These are phyloP conservation scores for Trachymyrmex cornetzi DNA, from an alignment of 1,140 invertebrate species.

Conservation along the genomic window DNA sequence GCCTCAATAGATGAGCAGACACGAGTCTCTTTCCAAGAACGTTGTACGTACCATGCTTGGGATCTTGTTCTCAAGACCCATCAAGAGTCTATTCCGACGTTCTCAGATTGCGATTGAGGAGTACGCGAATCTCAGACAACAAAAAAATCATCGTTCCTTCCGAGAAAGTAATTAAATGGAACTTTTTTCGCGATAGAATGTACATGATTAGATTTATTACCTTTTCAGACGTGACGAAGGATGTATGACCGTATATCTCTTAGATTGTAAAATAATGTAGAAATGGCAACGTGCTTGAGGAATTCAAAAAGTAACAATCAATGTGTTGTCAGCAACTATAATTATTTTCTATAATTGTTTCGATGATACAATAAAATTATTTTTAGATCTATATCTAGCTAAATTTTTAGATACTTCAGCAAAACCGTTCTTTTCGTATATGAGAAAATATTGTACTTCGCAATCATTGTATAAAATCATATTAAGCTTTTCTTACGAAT, in stretches of 20 bases:
- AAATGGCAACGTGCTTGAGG: too few relatives aligned
- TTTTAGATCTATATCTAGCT: too few relatives aligned
- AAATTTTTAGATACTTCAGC: too few relatives aligned
- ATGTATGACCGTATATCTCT: too few relatives aligned
- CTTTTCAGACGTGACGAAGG: not conserved
- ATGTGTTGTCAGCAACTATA: too few relatives aligned
- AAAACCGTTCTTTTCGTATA: too few relatives aligned
- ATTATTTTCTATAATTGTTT: too few relatives aligned
- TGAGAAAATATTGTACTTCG: not conserved
- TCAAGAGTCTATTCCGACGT: slow-evolving; percentile 52
- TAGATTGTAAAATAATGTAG: too few relatives aligned
- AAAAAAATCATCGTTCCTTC: not conserved
- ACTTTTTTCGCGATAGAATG: not conserved
- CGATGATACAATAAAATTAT: too few relatives aligned
- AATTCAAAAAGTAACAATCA: too few relatives aligned
- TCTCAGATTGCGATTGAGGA: slow-evolving; percentile 52
- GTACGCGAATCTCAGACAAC: slow-evolving; percentile 28
- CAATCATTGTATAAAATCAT: slow-evolving; percentile 2
- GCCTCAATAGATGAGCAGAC: slow-evolving; percentile 60
- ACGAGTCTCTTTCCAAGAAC: slow-evolving; percentile 61
- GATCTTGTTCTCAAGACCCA: slow-evolving; percentile 61
- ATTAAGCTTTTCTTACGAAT: not conserved
- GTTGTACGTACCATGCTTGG: slow-evolving; percentile 48
- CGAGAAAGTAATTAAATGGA: slow-evolving; percentile 24
- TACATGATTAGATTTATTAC: not conserved